Evolutionary conservation across 2,888 invertebrate genomes (phyloP).

Genomic region (Hydrotaea cyrtoneurina): DNA sequence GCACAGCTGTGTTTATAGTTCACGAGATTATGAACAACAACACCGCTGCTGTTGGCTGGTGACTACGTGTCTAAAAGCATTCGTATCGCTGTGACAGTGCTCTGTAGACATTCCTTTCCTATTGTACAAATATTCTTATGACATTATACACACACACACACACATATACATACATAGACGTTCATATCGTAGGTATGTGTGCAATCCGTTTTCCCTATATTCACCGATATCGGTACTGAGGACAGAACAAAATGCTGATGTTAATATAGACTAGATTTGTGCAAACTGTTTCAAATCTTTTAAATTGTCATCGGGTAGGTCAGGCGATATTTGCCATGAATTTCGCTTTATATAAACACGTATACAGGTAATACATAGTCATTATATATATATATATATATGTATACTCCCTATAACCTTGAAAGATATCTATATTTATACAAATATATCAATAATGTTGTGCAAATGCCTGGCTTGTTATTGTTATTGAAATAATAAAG

Average conservation of each 20-base stretch:
- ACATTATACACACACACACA: neutral
- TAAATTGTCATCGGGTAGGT: neutral
- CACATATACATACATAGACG: neutral
- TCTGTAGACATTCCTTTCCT: conserved; percentile 37
- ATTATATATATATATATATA: too few species aligned
- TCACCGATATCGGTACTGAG: neutral
- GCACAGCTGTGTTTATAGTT: conserved; percentile 62
- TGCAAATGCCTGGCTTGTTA: neutral
- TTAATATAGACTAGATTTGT: conserved; percentile 16
- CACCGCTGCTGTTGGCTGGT: conserved; percentile 35
- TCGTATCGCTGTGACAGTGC: conserved; percentile 47
- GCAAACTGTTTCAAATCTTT: neutral
- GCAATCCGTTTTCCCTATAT: too few species aligned
- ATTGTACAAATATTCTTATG: neutral
- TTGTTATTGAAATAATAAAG: too few species aligned
- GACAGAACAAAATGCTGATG: too few species aligned
- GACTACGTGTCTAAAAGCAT: conserved; percentile 67
- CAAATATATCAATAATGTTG: too few species aligned
- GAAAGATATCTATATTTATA: too few species aligned
- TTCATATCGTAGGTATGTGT: too few species aligned
- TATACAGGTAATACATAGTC: too few species aligned
- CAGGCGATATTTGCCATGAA: neutral
- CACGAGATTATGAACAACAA: conserved; percentile 40
- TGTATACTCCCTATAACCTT: too few species aligned
- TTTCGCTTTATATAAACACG: too few species aligned